Percentiles rank a stretch among this genome's conserved stretches.
Evolutionary conservation across 1,140 invertebrate species (phyloP).

Genomic region (Telenomus remus): DNA sequence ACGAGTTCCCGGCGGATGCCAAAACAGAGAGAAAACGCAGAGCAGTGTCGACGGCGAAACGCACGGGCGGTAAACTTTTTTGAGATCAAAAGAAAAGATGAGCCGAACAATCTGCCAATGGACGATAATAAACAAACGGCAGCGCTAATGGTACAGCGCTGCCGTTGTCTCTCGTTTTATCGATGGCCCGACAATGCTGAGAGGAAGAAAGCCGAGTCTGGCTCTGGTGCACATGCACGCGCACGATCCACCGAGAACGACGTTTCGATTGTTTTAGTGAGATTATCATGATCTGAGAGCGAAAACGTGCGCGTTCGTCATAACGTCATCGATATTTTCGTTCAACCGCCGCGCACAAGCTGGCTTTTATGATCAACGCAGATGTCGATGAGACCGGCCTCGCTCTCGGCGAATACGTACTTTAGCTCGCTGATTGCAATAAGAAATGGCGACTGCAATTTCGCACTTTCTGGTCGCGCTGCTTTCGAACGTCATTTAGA

Average conservation of each 20-base stretch:
- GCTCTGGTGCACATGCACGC: constrained; percentile 5
- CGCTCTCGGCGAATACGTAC: background rate
- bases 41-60: too few relatives aligned
- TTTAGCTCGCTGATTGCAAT: constrained; percentile 6
- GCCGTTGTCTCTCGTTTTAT: constrained; percentile 22
- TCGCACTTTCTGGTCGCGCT: background rate
- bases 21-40: constrained; percentile 13
- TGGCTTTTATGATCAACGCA: constrained; percentile 28
- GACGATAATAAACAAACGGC: constrained; percentile 46
- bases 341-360: constrained; percentile 4
- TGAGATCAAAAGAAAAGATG: constrained; percentile 55
- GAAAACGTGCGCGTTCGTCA: background rate
- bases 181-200: constrained; percentile 20
- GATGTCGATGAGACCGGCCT: constrained; percentile 17
- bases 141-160: constrained; percentile 30
- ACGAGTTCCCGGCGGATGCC: constrained; percentile 23
- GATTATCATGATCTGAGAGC: constrained; percentile 32
- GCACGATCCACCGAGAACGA: constrained; percentile 2
- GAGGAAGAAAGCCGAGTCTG: constrained; percentile 7
- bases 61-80: constrained; percentile 20
- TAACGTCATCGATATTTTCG: constrained; percentile 47
- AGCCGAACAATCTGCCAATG: constrained; percentile 43
- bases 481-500: too few relatives aligned
- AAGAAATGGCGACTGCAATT: background rate
- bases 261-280: constrained; percentile 26